A percentile compares a stretch with the other conserved stretches of the same genome.
Conservation (phyloP, 2,797 vertebrate species). For the Prionace glauca region DNA sequence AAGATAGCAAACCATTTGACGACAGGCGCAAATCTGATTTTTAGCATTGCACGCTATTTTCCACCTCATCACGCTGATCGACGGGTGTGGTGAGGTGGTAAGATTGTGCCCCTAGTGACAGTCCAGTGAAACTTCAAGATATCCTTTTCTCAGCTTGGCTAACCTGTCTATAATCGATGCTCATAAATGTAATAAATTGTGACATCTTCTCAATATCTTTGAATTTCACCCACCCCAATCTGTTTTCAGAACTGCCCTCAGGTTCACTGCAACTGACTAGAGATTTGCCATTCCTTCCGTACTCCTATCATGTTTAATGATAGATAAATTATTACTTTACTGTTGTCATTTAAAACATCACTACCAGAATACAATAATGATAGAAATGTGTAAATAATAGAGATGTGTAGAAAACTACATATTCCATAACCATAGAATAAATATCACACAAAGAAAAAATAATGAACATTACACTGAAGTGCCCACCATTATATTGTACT, state of each 20-base stretch:
- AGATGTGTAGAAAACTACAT: background rate
- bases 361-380: background rate
- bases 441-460: background rate
- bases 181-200: background rate
- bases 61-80: too few relatives aligned
- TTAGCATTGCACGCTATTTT: too few relatives aligned
- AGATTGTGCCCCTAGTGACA: background rate
- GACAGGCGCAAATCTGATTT: too few relatives aligned
- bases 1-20: too few relatives aligned
- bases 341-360: background rate
- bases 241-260: background rate
- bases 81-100: too few relatives aligned
- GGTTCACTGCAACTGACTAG: background rate
- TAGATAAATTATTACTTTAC: background rate
- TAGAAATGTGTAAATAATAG: background rate
- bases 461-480: too few relatives aligned
- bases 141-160: background rate
- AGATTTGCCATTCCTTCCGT: background rate
- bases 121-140: background rate
- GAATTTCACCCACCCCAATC: background rate
- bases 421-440: too few relatives aligned
- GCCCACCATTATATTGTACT: background rate
- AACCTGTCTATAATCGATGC: background rate
- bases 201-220: background rate
- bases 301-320: background rate